Evolutionary conservation across 2,888 invertebrate genomes (phyloP).

Genomic region (Drosophila mimica): DNA sequence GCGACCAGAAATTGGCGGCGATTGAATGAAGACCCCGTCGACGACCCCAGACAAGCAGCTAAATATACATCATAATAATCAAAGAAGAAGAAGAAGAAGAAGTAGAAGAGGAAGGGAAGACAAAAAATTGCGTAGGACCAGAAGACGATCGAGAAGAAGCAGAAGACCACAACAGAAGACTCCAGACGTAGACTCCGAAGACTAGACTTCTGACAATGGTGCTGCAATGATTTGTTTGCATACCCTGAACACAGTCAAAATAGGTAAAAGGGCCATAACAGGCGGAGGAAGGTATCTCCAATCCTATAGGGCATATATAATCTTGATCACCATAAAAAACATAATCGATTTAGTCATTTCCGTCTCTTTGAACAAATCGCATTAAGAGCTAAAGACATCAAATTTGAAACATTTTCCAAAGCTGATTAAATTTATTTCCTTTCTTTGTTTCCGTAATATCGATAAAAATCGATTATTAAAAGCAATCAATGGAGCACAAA

Average conservation of each 20-base stretch:
- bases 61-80: conserved; percentile 54
- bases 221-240: neutral
- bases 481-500: neutral
- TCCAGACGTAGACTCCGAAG: conserved; percentile 17
- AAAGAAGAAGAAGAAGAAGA: conserved; percentile 25
- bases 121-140: conserved; percentile 67
- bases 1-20: conserved; percentile 42
- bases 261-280: neutral
- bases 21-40: conserved; percentile 67
- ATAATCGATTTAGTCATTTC: neutral
- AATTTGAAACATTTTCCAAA: neutral
- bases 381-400: neutral
- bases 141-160: conserved; percentile 3
- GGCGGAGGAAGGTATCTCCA: neutral
- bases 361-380: accelerated
- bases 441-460: neutral
- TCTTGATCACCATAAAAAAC: neutral
- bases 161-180: conserved; percentile 32
- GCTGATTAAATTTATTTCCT: neutral
- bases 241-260: neutral
- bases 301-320: neutral
- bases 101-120: conserved; percentile 12
- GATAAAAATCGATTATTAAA: neutral
- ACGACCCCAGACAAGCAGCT: conserved; percentile 55
- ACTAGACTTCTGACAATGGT: conserved; percentile 44